Evolutionary conservation across 2,888 invertebrate genomes (phyloP), one percentile per base, ranked within the genome.

Genomic region (Oasisia sp.): DNA sequence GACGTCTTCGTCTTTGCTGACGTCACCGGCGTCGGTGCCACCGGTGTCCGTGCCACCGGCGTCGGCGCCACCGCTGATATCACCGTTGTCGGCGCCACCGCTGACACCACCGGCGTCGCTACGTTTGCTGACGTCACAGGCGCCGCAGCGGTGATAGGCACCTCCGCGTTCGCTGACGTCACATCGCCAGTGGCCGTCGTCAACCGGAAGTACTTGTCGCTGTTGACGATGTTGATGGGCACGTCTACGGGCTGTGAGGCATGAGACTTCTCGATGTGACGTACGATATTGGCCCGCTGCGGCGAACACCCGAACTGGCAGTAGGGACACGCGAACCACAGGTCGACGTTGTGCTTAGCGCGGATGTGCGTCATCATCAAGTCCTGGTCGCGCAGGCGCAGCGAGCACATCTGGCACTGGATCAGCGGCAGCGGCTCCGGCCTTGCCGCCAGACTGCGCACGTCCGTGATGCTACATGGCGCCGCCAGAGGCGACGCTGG

Each of bases 351-450:
- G 74, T 74, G 74, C n/a, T 74, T 19, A 7, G 74, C 74, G 27
- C 74, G 27, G 74, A 74, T 74, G 74, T 74, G 74, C n/a, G 27
- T 5, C 74, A 74, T 27, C 74, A 74, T 74, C 74, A 74, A 27
- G 74, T 74, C 74, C 74, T 74, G 74, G 74, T 74, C 74, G 74
- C 74, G 74, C 74, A 74, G 74, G 14, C 74, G 74, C n/a, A 74
- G 19, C 27, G 74, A 19, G 27, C 74, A 74, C 74, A 74, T 27
- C 27, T n/a, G 74, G 27, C 74, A 74, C 74, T 74, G 74, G 74
- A 74, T 74, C 27, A 74, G 74, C 74, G 74, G 74, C 27, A 19
- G 74, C 27, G 74, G 74, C 27, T 74, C 74, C 74, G 74, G 27
- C 74, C 7, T 4, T 5, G 27, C 74, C 74, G 74, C 74, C 74